These are phyloP conservation scores for Pseudochirops corinnae DNA, from an alignment of 2,797 vertebrate genomes.

Conservation along the genomic window DNA sequence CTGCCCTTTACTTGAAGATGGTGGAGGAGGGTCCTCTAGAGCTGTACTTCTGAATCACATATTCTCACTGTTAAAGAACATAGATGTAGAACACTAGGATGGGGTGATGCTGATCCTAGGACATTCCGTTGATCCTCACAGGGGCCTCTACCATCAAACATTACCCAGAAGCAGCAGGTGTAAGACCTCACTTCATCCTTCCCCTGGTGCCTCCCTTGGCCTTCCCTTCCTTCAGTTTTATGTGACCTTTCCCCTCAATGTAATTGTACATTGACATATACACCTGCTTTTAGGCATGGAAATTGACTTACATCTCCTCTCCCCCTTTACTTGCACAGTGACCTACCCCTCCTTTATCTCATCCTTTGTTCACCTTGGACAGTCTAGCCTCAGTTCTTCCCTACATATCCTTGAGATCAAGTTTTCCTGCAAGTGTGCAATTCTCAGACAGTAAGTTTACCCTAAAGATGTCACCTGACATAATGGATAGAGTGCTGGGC, in stretches of 20 bases:
- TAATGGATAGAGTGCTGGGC: no score
- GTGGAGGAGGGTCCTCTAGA: not conserved
- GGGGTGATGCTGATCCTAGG: not conserved
- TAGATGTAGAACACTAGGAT: not conserved
- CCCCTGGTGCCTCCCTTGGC: no score
- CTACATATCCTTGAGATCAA: not conserved
- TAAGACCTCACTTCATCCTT: not conserved
- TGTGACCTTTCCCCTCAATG: not conserved
- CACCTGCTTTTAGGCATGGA: not conserved
- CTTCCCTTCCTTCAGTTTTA: not conserved
- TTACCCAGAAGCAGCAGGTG: not conserved
- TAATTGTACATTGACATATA: not conserved
- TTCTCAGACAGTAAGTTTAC: not conserved
- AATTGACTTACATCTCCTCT: not conserved
- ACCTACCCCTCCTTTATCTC: not conserved
- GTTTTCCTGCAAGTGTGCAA: not conserved
- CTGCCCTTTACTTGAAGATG: not conserved
- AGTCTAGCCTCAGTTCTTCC: not conserved
- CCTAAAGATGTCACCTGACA: not conserved
- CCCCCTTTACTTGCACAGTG: not conserved
- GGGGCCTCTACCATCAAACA: not conserved
- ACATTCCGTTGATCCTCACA: not conserved
- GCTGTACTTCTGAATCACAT: not conserved
- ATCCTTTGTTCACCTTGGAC: not conserved
- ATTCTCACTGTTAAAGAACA: not conserved